Base-by-base conservation (phyloP, 2,888 invertebrate genomes). In the Diloba caeruleocephala region DNA sequence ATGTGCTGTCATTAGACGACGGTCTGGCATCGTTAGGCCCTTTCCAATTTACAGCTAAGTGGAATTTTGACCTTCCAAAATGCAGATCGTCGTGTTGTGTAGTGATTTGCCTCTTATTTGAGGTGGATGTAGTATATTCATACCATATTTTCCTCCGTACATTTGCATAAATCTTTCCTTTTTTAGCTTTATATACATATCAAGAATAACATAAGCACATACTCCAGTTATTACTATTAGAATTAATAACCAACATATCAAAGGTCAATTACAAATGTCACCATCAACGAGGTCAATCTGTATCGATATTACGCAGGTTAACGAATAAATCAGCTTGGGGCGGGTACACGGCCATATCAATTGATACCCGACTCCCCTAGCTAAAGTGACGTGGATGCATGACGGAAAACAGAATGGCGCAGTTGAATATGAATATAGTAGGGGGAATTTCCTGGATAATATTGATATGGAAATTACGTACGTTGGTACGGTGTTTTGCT, bases 311-410 rank as follows among this genome's bases (percentile, higher is more conserved):
- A 68, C 69, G 74, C 83, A 89, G 91, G 91, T 91, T 90, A 91
- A 92, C 87, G 85, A 90, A 82, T 89, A 92, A 90, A 92, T 89
- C 87, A 85, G 75, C 56, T 79, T 67, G 82, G 86, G 80, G 78
- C 82, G 78, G 57, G 68, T 76, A 77, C 89, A 88, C 77, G 92
- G 93, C 81, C 91, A 84, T 87, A 88, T 90, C 90, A 92, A 92
- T 92, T 89, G 81, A 74, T 70, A 64, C 75, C 71, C 49, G 41
- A 66, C 69, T 74, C 84, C 84, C 82, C 80, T 70, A 62, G 70
- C 50, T 71, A 71, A 70, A 74, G 71, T 65, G 38, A 71, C 77
- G 69, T 66, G 62, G 52, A 52, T 44, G 38, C 64, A 62, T 67
- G 69, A 70, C 68, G 66, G 66, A 62, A 78, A 69, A 75, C 62